A percentile compares a stretch with the other conserved stretches of the same genome.
Conservation (phyloP, 2,888 invertebrate genomes). For the Drosophila stalkeri region DNA sequence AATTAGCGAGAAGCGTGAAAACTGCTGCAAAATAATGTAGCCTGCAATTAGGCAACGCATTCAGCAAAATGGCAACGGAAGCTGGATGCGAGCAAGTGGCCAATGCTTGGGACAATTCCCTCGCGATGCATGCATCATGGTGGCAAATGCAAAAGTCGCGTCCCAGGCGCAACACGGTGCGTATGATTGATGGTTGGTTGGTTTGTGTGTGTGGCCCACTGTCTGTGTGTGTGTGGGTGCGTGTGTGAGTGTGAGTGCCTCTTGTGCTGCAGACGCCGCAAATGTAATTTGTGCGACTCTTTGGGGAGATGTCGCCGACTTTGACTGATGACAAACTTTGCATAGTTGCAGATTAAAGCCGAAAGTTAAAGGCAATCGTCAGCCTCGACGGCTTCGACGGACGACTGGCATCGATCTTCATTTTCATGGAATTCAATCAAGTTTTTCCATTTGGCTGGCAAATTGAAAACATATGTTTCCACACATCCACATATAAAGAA, state of each 20-base stretch:
- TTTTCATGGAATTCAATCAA: constrained; percentile 72
- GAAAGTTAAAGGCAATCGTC: constrained; percentile 24
- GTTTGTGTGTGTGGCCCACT: constrained; percentile 46
- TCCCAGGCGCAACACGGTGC: constrained; percentile 59
- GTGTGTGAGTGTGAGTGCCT: neutral
- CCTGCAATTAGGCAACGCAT: constrained; percentile 73
- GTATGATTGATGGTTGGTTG: constrained; percentile 67
- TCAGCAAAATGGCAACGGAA: constrained; percentile 30
- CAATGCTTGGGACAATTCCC: constrained; percentile 48
- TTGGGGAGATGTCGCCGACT: constrained; percentile 51
- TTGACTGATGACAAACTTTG: constrained; percentile 66
- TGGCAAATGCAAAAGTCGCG: constrained; percentile 42
- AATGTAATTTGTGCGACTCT: constrained; percentile 71
- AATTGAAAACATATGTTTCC: constrained; percentile 78
- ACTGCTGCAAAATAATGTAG: constrained; percentile 59
- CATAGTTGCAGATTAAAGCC: constrained; percentile 52
- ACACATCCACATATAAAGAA: constrained; percentile 19
- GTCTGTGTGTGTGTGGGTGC: constrained; percentile 1
- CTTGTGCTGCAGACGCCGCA: constrained; percentile 59
- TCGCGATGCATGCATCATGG: constrained; percentile 39
- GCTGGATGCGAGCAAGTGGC: constrained; percentile 16
- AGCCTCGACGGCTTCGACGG: neutral
- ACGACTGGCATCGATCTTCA: constrained; percentile 51
- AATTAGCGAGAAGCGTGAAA: constrained; percentile 49
- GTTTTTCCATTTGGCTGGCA: constrained; percentile 78